Evolutionary conservation across 2,888 invertebrate species (phyloP), one percentile per base, ranked within the genome.

Genomic region (Selenia dentaria): DNA sequence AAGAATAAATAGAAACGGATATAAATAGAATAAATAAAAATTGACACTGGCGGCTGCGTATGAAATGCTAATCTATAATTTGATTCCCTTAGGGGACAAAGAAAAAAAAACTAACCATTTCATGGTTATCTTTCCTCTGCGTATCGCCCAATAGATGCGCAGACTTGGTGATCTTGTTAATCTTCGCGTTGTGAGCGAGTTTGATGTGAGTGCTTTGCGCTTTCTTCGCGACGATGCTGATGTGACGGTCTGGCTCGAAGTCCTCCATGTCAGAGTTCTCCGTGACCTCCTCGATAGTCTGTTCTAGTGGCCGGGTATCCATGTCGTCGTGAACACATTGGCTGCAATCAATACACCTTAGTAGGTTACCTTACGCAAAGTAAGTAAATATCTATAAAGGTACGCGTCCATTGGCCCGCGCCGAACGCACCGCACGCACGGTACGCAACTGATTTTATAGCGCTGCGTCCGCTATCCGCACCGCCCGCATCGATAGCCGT

Each of bases 161-260:
- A 0, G 88, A 89, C 48, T 86, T 82, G 0, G 89, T 89, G 3
- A 53, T 74, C 65, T 89, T 88, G 38, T 79, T 81, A 42, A 67
- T 61, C 34, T 71, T 77, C 16, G 59, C 57, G 35, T 57, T 69
- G 1, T 79, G 75, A 0, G 43, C 28, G 9, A 83, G 37, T 48
- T 79, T 78, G 9, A 67, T 38, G 57, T 87, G 87, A 2, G 86
- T 61, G 62, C 89, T 89, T 47, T 82, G 83, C 3, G 86, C 83
- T 46, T 76, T 81, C 72, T 87, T 89, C 5, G 87, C 70, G 2
- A 65, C 45, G 3, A 85, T 74, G 51, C 67, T 74, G 14, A 73
- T 51, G 43, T 72, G 70, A 11, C 68, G 44, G 2, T 78, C 75
- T 3, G 47, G 20, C 16, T 72, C 67, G 20, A 51, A 46, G 11